Base-by-base conservation (phyloP, 2,888 invertebrate genomes). In the Linnaemya vulpina region DNA sequence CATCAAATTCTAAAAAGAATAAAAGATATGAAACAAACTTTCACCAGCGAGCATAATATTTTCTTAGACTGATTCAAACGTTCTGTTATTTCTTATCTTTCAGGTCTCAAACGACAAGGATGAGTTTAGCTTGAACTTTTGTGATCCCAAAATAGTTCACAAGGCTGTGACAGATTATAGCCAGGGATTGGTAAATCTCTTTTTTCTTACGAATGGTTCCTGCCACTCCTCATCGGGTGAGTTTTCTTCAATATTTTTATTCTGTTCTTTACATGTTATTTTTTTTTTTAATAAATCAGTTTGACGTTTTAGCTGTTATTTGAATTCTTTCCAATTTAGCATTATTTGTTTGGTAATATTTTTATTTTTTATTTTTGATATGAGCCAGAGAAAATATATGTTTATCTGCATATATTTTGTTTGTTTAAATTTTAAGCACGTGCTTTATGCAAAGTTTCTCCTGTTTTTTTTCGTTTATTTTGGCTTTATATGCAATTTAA, bases 161-260 rank as follows among this genome's bases (percentile, higher is more conserved):
- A 91, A 89, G 86, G 90, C 90, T 15, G 87, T 90, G 51, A 91
- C 92, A 38, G 92, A 92, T 87, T 92, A 92, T 71, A 89, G 91
- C 17, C 91, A 91, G 87, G 89, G 90, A 79, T 87, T 90, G 87
- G 91, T 92, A 40, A 92, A 92, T 87, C 82, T 92, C 73, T 92
- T 90, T 88, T 92, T 91, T 77, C 89, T 88, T 65, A 88, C 90
- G 63, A 86, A 89, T 38, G 89, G 88, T 51, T 88, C 88, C 35
- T 92, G 92, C 77, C 90, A 90, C 86, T 87, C 88, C 86, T 87
- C 88, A 30, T 90, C 90, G 86, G 91, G 92, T 92, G 85, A 91
- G 91, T 89, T 20, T 38, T 15, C 1, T 22, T 51, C 43, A 13
- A 25, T n/a, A 22, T 58, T 30, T 30, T 3, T 30, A 30, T 30